phyloP scores from a whole-genome alignment of 2,113 vertebrate species.

The Puffinus mauretanicus region DNA sequence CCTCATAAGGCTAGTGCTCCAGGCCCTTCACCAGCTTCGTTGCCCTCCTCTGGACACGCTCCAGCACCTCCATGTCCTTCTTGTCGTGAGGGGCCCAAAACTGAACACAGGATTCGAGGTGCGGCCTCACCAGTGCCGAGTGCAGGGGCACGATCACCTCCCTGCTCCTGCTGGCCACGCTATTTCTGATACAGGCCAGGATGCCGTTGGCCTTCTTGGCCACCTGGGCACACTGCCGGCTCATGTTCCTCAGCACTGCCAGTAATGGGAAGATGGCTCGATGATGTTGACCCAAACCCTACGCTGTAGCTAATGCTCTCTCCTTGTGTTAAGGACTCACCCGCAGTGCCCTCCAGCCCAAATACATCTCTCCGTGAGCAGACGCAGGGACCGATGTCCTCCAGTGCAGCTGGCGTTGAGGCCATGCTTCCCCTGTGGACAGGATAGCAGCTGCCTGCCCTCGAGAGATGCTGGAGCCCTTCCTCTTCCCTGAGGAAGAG shows the following conservation, averaged over 20 bases:
- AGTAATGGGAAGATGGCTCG: not conserved
- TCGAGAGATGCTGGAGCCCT: not conserved
- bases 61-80: no score
- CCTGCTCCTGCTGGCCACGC: no score
- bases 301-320: not conserved
- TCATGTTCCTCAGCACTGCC: not conserved
- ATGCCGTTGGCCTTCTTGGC: no score
- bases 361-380: not conserved
- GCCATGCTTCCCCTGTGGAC: rapidly evolving
- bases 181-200: no score
- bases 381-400: not conserved
- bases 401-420: rapidly evolving
- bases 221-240: no score
- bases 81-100: no score
- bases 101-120: no score
- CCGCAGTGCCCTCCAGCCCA: not conserved
- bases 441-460: not conserved
- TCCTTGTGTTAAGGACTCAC: not conserved
- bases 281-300: not conserved
- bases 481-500: not conserved
- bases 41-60: no score
- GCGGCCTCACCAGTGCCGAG: no score
- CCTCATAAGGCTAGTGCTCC: no score
- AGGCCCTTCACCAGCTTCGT: no score
- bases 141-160: no score